These are phyloP conservation scores for Apocheima hispidaria DNA, from an alignment of 2,888 invertebrate species.

Conservation along the genomic window DNA sequence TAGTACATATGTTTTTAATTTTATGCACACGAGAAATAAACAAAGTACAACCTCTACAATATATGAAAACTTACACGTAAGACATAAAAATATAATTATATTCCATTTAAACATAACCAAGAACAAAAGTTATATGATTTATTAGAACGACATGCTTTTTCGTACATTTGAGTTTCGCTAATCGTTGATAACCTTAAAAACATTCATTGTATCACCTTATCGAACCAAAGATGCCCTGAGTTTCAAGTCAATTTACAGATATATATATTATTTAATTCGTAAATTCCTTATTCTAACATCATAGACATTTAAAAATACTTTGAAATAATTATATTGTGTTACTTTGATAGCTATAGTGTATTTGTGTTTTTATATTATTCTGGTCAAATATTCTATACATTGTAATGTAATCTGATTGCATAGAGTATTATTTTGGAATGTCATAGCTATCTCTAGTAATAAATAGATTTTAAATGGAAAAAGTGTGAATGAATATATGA, in stretches of 20 bases:
- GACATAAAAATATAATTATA: constrained; percentile 42
- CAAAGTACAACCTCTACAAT: constrained; percentile 38
- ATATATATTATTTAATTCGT: constrained; percentile 27
- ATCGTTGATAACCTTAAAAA: constrained; percentile 34
- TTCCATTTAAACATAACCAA: constrained; percentile 45
- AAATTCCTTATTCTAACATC: constrained; percentile 38
- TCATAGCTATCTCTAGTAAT: constrained; percentile 59
- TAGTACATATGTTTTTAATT: constrained; percentile 60
- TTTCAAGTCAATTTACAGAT: constrained; percentile 38
- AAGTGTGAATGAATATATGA: constrained; percentile 53
- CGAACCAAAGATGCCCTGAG: constrained; percentile 19
- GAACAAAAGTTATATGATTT: constrained; percentile 34
- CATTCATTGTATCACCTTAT: constrained; percentile 24
- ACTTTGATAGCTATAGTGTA: constrained; percentile 51
- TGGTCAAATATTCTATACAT: constrained; percentile 34
- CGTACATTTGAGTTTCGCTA: constrained; percentile 22
- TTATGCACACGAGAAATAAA: constrained; percentile 43
- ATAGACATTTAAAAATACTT: constrained; percentile 36
- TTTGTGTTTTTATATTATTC: constrained; percentile 29
- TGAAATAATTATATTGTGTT: constrained; percentile 32
- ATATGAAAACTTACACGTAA: constrained; percentile 43
- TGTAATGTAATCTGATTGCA: constrained; percentile 33
- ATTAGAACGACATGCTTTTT: constrained; percentile 17
- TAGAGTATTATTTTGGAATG: constrained; percentile 62
- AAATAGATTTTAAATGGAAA: constrained; percentile 48